These are phyloP conservation scores for Koerneria pararmatus DNA, from an alignment of 2,888 invertebrate species.

Conservation along the genomic window DNA sequence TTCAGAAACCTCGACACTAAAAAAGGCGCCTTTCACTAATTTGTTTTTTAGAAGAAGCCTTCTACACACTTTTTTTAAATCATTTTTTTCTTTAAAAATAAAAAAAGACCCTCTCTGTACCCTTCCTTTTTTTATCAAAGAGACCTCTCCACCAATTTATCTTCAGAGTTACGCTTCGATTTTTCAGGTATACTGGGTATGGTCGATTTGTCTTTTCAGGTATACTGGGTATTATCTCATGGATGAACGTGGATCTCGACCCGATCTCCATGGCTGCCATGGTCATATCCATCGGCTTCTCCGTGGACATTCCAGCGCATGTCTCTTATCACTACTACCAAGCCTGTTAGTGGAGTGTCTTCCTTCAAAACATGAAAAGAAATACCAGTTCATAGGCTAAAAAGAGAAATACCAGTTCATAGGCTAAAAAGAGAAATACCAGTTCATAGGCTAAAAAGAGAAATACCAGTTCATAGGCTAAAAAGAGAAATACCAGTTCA, in stretches of 20 bases:
- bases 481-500: too few species aligned
- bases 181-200: neutral
- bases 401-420: too few species aligned
- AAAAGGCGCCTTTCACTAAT: neutral
- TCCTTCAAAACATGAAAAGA: too few species aligned
- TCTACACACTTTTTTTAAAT: neutral
- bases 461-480: too few species aligned
- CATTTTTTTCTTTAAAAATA: neutral
- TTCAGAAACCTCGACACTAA: neutral
- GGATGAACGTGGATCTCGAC: conserved; percentile 45
- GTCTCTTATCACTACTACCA: conserved; percentile 49
- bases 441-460: too few species aligned
- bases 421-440: too few species aligned
- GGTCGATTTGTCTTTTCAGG: conserved; percentile 27
- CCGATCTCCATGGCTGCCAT: conserved; percentile 51
- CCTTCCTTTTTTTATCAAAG: neutral
- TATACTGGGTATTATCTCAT: conserved; percentile 46
- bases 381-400: too few species aligned
- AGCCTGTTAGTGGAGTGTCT: conserved; percentile 28
- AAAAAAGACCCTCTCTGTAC: neutral
- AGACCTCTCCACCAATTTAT: neutral
- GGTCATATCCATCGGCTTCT: conserved; percentile 53
- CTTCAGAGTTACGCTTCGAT: neutral
- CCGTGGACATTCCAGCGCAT: conserved; percentile 54
- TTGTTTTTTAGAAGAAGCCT: neutral